Percentiles rank a stretch among this genome's conserved stretches.
These are phyloP conservation scores for Puntigrus tetrazona DNA, from an alignment of 2,113 vertebrate genomes.

Conservation along the genomic window DNA sequence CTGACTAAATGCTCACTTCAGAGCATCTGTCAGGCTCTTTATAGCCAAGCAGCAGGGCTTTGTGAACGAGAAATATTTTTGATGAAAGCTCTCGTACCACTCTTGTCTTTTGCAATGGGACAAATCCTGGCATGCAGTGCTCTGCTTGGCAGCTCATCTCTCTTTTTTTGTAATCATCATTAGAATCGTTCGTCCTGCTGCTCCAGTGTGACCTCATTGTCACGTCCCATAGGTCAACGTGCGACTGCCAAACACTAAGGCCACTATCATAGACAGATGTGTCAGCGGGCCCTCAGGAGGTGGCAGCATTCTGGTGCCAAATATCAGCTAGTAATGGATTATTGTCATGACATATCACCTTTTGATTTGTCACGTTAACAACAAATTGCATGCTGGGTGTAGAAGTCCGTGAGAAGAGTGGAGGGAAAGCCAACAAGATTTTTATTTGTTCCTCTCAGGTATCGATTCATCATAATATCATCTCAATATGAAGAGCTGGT, in stretches of 20 bases:
- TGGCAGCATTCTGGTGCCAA: not conserved
- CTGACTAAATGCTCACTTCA: conserved; percentile 44
- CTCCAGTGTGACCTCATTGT: conserved; percentile 9
- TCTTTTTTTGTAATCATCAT: conserved; percentile 25
- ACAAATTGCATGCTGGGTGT: not conserved
- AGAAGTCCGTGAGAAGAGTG: not conserved
- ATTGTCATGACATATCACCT: conserved; percentile 23
- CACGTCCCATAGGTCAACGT: conserved; percentile 24
- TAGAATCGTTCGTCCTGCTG: not conserved
- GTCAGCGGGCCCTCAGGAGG: not conserved
- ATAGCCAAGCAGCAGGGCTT: conserved; percentile 28
- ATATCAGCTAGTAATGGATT: conserved; percentile 24
- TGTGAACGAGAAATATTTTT: conserved; percentile 20
- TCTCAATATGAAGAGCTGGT: not conserved
- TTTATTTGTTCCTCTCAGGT: not conserved
- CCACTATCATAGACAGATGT: conserved; percentile 12
- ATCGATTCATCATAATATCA: not conserved
- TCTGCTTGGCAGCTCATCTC: not conserved
- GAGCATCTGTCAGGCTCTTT: conserved; percentile 42
- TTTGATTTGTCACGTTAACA: not conserved
- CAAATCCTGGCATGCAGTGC: not conserved
- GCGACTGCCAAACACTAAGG: not conserved
- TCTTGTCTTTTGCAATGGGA: conserved; percentile 15
- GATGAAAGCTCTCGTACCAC: conserved; percentile 3
- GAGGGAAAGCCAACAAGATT: not conserved